A percentile compares a stretch with the other conserved stretches of the same genome.
phyloP scores from a whole-genome alignment of 1,140 invertebrate genomes.

The Aplysia californica region DNA sequence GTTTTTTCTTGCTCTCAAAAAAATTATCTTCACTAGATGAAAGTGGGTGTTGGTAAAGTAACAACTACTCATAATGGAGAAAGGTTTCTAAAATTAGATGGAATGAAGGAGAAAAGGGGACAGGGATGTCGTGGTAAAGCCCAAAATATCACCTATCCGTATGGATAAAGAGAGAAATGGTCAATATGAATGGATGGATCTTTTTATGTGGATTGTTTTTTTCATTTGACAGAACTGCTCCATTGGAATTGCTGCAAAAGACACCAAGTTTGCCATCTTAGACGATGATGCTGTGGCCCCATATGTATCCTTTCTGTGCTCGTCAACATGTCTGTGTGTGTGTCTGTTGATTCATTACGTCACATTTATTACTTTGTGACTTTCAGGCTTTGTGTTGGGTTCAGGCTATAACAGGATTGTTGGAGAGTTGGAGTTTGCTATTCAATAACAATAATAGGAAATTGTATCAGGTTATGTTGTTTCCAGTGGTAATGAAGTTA shows the following conservation, averaged over 20 bases:
- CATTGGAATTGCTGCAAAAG: slow-evolving; percentile 89
- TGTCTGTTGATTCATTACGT: not conserved
- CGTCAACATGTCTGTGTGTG: not conserved
- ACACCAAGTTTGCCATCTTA: slow-evolving; percentile 81
- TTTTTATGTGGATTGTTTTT: not conserved
- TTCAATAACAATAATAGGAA: not conserved
- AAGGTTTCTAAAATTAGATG: not conserved
- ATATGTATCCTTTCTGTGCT: slow-evolving; percentile 69
- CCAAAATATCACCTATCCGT: no score
- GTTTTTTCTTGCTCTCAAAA: no score
- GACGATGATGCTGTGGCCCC: slow-evolving; percentile 80
- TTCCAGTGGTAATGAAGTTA: not conserved
- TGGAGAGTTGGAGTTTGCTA: not conserved
- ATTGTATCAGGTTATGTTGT: not conserved
- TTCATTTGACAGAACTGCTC: slow-evolving; percentile 82
- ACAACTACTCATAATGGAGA: not conserved
- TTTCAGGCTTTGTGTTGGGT: no score
- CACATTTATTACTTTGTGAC: no score
- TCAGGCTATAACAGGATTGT: not conserved
- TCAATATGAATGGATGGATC: no score
- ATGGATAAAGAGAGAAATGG: no score
- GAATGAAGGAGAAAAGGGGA: not conserved
- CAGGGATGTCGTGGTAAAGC: no score
- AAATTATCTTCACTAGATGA: no score
- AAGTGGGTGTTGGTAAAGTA: no score